Evolutionary conservation across 2,113 vertebrate genomes (phyloP), one percentile per base, ranked within the genome.

Genomic region (Sebastes schlegelii): DNA sequence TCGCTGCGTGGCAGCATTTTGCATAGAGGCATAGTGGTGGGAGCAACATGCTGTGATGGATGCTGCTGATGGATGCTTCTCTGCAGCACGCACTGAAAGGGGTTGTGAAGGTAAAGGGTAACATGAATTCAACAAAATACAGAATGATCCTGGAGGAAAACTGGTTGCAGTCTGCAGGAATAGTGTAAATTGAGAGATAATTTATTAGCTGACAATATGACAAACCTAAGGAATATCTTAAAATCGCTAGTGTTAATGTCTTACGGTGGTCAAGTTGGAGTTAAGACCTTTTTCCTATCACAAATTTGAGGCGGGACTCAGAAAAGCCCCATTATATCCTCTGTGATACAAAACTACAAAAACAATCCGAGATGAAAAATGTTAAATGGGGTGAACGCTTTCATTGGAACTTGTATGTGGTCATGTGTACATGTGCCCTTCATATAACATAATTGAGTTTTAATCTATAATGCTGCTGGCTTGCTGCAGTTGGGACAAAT

Each of bases 401-500:
- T 46, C 21, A 46, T 58, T 6, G 40, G 12, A 67, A 69, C 42
- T 10, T 26, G 1, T 40, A 55, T 68, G 23, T 48, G 52, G 42
- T 65, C 13, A n/a, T 78, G 58, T 67, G 16, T 62, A 74, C 54
- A 64, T 68, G 23, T 51, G 7, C 16, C 21, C 57, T 55, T 54
- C 54, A 70, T 79, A 17, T 43, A 60, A 46, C 19, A 13, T 64
- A 74, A 79, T 74, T 84, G 63, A 67, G 64, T 82, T 67, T 19
- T 34, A 78, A 84, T 87, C 58, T 45, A 23, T 43, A 54, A 62
- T 69, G 54, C 67, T 67, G 49, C 66, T 54, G 67, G 69, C 64
- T 67, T 63, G 57, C 55, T 40, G 17, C 69, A 89, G 21, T 13
- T 13, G 49, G 62, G 13, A 21, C 46, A 86, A 71, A 85, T 88